Conservation (phyloP, 2,888 invertebrate species). For the Papilio elwesi region DNA sequence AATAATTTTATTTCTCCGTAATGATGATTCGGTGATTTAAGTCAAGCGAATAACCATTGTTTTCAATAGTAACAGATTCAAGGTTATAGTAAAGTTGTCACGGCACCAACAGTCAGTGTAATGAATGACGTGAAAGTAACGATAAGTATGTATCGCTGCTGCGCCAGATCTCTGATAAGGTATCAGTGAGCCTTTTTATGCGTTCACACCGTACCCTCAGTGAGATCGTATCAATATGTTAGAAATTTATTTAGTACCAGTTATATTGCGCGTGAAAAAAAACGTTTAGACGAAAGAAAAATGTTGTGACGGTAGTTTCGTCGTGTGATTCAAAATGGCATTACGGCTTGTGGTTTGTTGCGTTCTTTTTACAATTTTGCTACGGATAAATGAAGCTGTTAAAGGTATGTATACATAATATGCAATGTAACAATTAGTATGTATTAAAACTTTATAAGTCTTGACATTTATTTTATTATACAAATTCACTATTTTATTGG, state of each 20-base stretch:
- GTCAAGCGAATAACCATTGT: constrained; percentile 31
- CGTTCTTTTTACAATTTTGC: constrained; percentile 57
- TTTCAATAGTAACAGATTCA: constrained; percentile 43
- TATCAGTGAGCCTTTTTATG: constrained; percentile 64
- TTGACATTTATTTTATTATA: background rate
- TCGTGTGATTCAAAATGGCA: constrained; percentile 55
- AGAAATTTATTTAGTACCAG: constrained; percentile 46
- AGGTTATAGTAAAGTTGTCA: constrained; percentile 55
- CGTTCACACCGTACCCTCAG: constrained; percentile 54
- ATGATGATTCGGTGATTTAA: constrained; percentile 15
- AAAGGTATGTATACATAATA: constrained; percentile 47
- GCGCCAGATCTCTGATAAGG: constrained; percentile 69
- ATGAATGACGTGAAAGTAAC: constrained; percentile 55
- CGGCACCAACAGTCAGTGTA: constrained; percentile 47
- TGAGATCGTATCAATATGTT: constrained; percentile 36
- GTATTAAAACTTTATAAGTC: background rate
- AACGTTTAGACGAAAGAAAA: constrained; percentile 36
- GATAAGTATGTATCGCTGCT: constrained; percentile 53
- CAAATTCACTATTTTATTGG: background rate
- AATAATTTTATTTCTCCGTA: constrained; percentile 22
- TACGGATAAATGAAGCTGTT: constrained; percentile 49
- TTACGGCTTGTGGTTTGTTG: constrained; percentile 55
- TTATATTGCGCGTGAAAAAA: constrained; percentile 41
- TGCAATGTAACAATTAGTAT: background rate
- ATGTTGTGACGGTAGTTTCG: constrained; percentile 42